Base-by-base conservation (phyloP, 1,140 invertebrate species). In the Gonioctena quinquepunctata region DNA sequence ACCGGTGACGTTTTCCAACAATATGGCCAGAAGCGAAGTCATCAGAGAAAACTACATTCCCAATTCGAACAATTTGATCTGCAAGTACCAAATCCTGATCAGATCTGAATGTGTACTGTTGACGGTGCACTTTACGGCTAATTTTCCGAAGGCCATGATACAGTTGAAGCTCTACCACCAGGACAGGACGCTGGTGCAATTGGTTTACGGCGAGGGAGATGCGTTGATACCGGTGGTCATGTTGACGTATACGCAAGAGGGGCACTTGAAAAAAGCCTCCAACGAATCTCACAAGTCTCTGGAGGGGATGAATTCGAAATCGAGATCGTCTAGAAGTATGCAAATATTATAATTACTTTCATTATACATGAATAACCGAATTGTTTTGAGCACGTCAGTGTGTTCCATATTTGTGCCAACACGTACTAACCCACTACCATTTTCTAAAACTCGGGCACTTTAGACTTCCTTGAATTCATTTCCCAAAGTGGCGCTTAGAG, bases 1-100 rank as follows among this genome's bases (percentile, higher is more conserved):
- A 13, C 16, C 63, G 6, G 18, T 72, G 2, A 26, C 48, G 5
- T 50, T 68, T 56, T 42, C 65, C 18, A 57, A 23, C 13, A 33
- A 23, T 21, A 11, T 16, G 1, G 6, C 62, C 0, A 23, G 21
- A 50, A 27, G 33, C 2, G 22, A 33, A 21, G n/a, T 11, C 4
- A 28, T 73, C 16, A 67, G 48, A 54, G 68, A 63, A 13, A 6
- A 64, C 23, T 74, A 74, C 16, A 70, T 70, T 8, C 68, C 72
- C 11, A 74, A 70, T 25, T 60, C 19, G 16, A 50, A 70, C 16
- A 56, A 66, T 23, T 16, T 22, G 0, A 71, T 74, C 8, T 68
- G 69, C 26, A 48, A 66, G 26, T 68, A 68, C 16, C 33, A 26
- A 16, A 16, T 11, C 16, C 64, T 3, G 63, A 25, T 27, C 11